Evolutionary conservation across 2,888 invertebrate species (phyloP), one percentile per base, ranked within the genome.

Genomic region (Rhabditoides inermis): DNA sequence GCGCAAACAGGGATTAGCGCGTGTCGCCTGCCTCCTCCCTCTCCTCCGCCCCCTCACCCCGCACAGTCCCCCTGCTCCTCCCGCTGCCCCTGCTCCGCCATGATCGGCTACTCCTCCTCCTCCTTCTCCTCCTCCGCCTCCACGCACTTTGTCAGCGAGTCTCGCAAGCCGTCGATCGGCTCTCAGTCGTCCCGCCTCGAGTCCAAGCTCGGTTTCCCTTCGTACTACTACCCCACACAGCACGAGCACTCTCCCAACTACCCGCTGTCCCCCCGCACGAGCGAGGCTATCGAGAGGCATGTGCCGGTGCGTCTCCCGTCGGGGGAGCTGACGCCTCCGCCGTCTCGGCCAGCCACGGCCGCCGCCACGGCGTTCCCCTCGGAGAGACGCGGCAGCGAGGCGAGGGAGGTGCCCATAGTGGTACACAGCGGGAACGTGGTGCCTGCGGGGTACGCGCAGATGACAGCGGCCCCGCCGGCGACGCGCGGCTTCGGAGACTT

Each of bases 211-310:
- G 32, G 10, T 32, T 62, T 62, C 39, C 65, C 65, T 18, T 46
- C 50, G 49, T 60, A 65, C 49, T 65, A 49, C 51, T 63, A 65
- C 42, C 61, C 63, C 20, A 52, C 56, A 20, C 51, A 51, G 28
- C 51, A 44, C 30, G 32, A 54, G 20, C 49, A 55, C 41, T 45
- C 48, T 40, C 47, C 49, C n/a, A 47, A 47, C 27, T 36, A 37
- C 39, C 53, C 56, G 30, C 49, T 67, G 41, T 59, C 59, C 32
- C 67, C 67, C 26, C 51, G 67, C 42, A 64, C 64, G 56, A 55
- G 55, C 41, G 64, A 67, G 42, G 67, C 64, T 35, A 41, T 67
- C 55, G 58, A 63, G 53, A 58, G 67, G 56, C 61, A 58, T 32
- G 47, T 50, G 32, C 58, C 61, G 7, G 35, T 36, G 40, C n/a